Conservation (phyloP, 2,797 vertebrate species). For the Peromyscus nudipes region DNA sequence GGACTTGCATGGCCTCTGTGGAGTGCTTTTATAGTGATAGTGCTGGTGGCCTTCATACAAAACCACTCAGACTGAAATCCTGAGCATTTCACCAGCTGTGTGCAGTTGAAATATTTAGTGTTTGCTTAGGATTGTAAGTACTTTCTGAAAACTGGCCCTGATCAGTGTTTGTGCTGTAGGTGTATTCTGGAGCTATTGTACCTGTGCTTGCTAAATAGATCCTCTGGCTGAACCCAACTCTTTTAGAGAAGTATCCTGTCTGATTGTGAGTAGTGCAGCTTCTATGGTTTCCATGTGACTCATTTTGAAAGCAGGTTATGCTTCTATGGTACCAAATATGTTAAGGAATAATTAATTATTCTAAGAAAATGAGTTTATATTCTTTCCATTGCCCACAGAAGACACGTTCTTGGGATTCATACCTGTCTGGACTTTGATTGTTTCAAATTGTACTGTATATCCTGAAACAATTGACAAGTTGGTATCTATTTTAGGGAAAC, state of each 20-base stretch:
- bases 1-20: not conserved
- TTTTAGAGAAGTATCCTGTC: not conserved
- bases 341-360: not conserved
- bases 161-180: slow-evolving; percentile 93
- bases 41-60: slow-evolving; percentile 96
- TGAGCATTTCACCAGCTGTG: slow-evolving; percentile 93
- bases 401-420: not conserved
- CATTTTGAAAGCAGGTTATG: not conserved
- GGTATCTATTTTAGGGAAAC: not conserved
- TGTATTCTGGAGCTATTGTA: slow-evolving; percentile 90
- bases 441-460: not conserved
- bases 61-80: slow-evolving; percentile 96
- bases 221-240: not conserved
- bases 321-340: too few species aligned
- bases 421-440: not conserved
- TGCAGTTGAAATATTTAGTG: slow-evolving; percentile 89
- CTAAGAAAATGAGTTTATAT: not conserved
- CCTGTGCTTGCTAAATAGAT: not conserved
- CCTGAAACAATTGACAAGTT: not conserved
- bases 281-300: not conserved
- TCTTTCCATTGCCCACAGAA: not conserved
- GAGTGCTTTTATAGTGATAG: slow-evolving; percentile 27
- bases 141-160: slow-evolving; percentile 90
- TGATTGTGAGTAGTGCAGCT: not conserved
- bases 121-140: slow-evolving; percentile 91